These are phyloP conservation scores for Synanthedon andrenaeformis DNA, from an alignment of 2,888 invertebrate species.

Conservation along the genomic window DNA sequence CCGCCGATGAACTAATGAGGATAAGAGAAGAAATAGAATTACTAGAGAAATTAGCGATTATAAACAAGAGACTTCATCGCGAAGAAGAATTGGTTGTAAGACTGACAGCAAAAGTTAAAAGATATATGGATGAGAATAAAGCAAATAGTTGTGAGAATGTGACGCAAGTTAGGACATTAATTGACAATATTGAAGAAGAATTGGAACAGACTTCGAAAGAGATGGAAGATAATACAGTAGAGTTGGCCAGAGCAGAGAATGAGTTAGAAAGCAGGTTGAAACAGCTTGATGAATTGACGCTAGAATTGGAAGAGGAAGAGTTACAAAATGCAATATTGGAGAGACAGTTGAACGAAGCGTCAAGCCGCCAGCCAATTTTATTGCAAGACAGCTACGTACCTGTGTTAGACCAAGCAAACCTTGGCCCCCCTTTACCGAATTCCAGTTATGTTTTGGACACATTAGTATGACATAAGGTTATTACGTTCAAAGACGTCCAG, in stretches of 20 bases:
- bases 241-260: conserved; percentile 59
- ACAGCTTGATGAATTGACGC: conserved; percentile 63
- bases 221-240: conserved; percentile 63
- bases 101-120: conserved; percentile 73
- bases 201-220: conserved; percentile 60
- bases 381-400: conserved; percentile 60
- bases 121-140: conserved; percentile 68
- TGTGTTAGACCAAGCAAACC: conserved; percentile 42
- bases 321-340: conserved; percentile 61
- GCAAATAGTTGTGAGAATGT: conserved; percentile 61
- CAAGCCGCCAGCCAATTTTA: conserved; percentile 56
- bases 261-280: conserved; percentile 67
- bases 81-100: conserved; percentile 80
- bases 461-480: conserved; percentile 53
- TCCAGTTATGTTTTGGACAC: conserved; percentile 54
- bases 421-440: conserved; percentile 20
- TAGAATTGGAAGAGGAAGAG: conserved; percentile 65
- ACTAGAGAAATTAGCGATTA: conserved; percentile 77
- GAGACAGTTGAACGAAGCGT: conserved; percentile 53
- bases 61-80: conserved; percentile 79
- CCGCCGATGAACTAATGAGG: conserved; percentile 66
- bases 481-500: conserved; percentile 8
- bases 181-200: conserved; percentile 66
- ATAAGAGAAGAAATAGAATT: conserved; percentile 77
- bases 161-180: conserved; percentile 54